A percentile compares a stretch with the other conserved stretches of the same genome.
Evolutionary conservation across 1,140 invertebrate species (phyloP).

Genomic region (Formica selysi): DNA sequence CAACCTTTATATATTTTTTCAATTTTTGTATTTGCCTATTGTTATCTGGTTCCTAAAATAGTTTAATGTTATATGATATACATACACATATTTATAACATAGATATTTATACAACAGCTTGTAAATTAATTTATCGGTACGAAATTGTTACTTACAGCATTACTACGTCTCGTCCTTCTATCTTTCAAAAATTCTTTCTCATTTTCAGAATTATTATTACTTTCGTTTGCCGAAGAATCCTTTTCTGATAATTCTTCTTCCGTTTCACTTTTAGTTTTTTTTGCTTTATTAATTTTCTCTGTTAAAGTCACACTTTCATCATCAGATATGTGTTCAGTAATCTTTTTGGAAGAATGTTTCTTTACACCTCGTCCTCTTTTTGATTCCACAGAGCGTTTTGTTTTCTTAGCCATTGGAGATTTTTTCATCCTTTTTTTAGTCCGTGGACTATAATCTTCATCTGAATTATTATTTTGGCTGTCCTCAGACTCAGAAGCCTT

Average conservation of each 20-base stretch:
- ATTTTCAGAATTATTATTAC: slow-evolving; percentile 64
- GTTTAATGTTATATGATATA: neutral
- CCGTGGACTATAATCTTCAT: slow-evolving; percentile 81
- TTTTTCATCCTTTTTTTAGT: slow-evolving; percentile 81
- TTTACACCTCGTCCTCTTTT: slow-evolving; percentile 64
- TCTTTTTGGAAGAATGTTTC: slow-evolving; percentile 50
- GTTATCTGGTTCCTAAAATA: slow-evolving; percentile 57
- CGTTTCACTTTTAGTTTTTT: slow-evolving; percentile 15
- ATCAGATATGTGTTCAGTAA: slow-evolving; percentile 24
- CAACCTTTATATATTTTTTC: slow-evolving; percentile 78
- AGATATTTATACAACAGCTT: no score
- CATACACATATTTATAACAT: neutral
- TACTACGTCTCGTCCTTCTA: slow-evolving; percentile 64
- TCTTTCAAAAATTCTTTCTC: slow-evolving; percentile 30
- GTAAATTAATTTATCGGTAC: neutral
- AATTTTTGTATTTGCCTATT: slow-evolving; percentile 74
- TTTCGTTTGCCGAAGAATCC: slow-evolving; percentile 51
- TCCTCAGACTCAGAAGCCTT: slow-evolving; percentile 77
- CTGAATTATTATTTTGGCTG: slow-evolving; percentile 77
- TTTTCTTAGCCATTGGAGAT: slow-evolving; percentile 69
- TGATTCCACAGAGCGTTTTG: slow-evolving; percentile 53
- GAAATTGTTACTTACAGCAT: slow-evolving; percentile 46
- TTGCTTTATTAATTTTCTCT: slow-evolving; percentile 35
- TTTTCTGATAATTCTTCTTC: slow-evolving; percentile 32
- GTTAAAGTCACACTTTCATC: slow-evolving; percentile 43